Evolutionary conservation across 2,797 vertebrate genomes (phyloP).

Genomic region (Orestias chungarensis): DNA sequence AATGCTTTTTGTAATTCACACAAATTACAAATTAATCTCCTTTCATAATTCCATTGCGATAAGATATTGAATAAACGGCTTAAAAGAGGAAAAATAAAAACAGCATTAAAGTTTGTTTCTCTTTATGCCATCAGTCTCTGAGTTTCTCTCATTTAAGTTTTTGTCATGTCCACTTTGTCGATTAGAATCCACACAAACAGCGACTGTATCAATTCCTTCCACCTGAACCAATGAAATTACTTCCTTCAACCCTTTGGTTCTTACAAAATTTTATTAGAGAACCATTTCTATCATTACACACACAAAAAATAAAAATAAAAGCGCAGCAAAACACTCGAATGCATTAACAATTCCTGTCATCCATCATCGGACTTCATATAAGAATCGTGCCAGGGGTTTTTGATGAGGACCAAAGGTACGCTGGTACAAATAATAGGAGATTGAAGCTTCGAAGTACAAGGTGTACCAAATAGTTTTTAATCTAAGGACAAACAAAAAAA

Average conservation of each 20-base stretch:
- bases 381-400: constrained; percentile 41
- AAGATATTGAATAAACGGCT: constrained; percentile 33
- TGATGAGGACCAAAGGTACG: constrained; percentile 56
- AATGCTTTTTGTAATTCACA: constrained; percentile 33
- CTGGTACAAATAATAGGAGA: constrained; percentile 16
- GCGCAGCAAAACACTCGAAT: constrained; percentile 22
- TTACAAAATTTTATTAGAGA: constrained; percentile 48
- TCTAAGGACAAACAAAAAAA: constrained; percentile 7
- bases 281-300: constrained; percentile 38
- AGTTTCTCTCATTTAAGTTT: constrained; percentile 63
- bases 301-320: constrained; percentile 1
- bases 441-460: constrained; percentile 6
- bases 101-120: constrained; percentile 36
- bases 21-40: constrained; percentile 7
- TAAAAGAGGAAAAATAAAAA: constrained; percentile 19
- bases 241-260: constrained; percentile 53
- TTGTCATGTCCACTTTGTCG: constrained; percentile 68
- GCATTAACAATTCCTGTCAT: constrained; percentile 72
- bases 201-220: constrained; percentile 65
- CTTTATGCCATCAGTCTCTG: constrained; percentile 61
- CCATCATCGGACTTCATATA: constrained; percentile 69
- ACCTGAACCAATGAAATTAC: constrained; percentile 65
- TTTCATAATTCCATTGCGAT: constrained; percentile 26
- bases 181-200: constrained; percentile 64
- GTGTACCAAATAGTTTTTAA: constrained; percentile 5